These are phyloP conservation scores for Sinocyclocheilus grahami DNA, from an alignment of 2,113 vertebrate species.

Conservation along the genomic window DNA sequence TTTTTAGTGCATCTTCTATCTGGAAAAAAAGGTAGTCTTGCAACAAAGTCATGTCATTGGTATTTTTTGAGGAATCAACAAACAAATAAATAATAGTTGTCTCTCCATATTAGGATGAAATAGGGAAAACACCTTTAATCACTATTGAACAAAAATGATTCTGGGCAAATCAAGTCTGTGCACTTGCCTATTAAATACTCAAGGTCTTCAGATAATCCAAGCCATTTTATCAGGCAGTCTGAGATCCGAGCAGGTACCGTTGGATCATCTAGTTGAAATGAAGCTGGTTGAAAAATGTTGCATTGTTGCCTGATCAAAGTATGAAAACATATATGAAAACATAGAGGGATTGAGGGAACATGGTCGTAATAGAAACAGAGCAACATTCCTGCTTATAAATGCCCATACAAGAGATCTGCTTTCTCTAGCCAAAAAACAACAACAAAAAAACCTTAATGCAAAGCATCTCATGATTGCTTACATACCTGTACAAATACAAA, in stretches of 20 bases:
- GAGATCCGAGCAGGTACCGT: too few species aligned
- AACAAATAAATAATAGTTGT: too few species aligned
- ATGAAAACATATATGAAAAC: background rate
- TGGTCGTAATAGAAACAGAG: constrained; percentile 62
- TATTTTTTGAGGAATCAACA: too few species aligned
- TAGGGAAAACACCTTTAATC: background rate
- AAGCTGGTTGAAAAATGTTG: background rate
- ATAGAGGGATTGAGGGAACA: background rate
- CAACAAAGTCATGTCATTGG: too few species aligned
- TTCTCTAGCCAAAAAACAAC: background rate
- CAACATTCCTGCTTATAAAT: constrained; percentile 63
- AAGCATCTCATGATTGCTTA: constrained; percentile 6
- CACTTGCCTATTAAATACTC: background rate
- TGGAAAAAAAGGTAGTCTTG: too few species aligned
- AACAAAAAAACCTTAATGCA: background rate
- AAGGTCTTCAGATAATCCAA: constrained; percentile 18
- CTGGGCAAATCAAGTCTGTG: background rate
- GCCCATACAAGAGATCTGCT: background rate
- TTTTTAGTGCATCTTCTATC: too few species aligned
- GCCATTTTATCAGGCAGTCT: background rate
- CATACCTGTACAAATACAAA: constrained; percentile 19
- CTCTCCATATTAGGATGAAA: background rate
- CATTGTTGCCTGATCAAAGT: constrained; percentile 53
- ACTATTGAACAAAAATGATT: background rate
- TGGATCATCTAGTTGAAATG: too few species aligned